Base-by-base conservation (phyloP, 1,140 invertebrate species). In the Drosophila lacteicornis region DNA sequence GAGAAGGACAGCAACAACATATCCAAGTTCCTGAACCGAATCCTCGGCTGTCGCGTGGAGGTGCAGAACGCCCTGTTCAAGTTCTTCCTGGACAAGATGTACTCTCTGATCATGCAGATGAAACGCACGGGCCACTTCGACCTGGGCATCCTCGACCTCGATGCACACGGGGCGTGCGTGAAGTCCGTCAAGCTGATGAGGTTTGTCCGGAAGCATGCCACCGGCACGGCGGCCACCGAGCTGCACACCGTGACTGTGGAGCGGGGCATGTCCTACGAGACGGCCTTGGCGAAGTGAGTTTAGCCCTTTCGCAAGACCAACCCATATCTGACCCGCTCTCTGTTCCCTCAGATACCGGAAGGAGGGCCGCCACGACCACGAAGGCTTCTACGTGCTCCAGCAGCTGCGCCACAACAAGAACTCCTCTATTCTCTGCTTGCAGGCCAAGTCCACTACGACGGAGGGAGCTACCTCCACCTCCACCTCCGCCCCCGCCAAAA, bases 1-100 rank as follows among this genome's bases (percentile, higher is more conserved):
- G 98, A 99, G 80, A 99, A 99, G 93, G 98, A 99, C 79, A 98
- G 98, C 92, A 98, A 97, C 91, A 99, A 99, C 91, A 99, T 99
- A 94, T 97, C 97, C 58, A 99, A 99, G 94, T 99, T 99, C 94
- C 94, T 99, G 4, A 99, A 99, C 92, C 94, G 99, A 75, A 98
- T 99, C 75, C 94, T 99, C 6, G 99, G 99, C 17, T 98, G 99
- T 95, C 97, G 97, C 1, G 98, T 99, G 1, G 97, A 98, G 22
- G 92, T 99, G 47, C 99, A 99, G 93, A 99, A 99, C 94, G 94
- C 97, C 47, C 93, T 99, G 1, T 99, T 99, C 93, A 97, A 98
- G 82, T 99, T 99, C 93, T 99, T 99, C 92, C 98, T 97, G 0
- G 97, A 99, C 91, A 99, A 98, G 1, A 94, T 99, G 36, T 95